phyloP scores from a whole-genome alignment of 2,797 vertebrate species.

The Xiphorhynchus erythropygius region DNA sequence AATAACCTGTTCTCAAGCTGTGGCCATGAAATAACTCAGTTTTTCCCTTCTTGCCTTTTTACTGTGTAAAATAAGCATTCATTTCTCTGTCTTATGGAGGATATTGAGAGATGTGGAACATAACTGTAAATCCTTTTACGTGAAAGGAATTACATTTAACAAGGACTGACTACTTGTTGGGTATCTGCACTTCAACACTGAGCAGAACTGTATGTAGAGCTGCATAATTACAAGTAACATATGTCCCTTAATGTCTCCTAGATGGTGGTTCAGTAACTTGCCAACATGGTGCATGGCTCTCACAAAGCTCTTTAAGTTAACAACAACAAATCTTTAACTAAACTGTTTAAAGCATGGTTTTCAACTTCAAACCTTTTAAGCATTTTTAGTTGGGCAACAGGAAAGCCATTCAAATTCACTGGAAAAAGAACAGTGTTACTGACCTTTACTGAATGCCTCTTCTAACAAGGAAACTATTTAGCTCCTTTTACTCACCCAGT shows the following conservation, averaged over 20 bases:
- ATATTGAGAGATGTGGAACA: background rate
- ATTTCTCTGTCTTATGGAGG: background rate
- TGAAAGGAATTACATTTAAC: background rate
- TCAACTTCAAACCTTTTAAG: background rate
- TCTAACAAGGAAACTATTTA: constrained; percentile 60
- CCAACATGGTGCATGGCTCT: background rate
- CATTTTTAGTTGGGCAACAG: constrained; percentile 18
- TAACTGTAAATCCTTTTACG: background rate
- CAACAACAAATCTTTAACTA: background rate
- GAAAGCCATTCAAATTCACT: constrained; percentile 48
- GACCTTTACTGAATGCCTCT: constrained; percentile 45
- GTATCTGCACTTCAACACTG: background rate
- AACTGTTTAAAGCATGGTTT: background rate
- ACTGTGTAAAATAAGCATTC: background rate
- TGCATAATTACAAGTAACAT: background rate
- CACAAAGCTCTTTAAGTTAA: background rate
- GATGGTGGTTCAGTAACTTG: background rate
- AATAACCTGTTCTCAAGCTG: background rate
- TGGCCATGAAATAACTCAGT: background rate
- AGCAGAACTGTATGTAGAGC: background rate
- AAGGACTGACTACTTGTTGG: background rate
- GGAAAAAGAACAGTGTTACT: constrained; percentile 49
- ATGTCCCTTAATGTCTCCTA: background rate
- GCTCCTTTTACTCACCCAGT: background rate
- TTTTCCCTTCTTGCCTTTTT: background rate